Base-by-base conservation (phyloP, 2,797 vertebrate genomes). In the Malurus splendens region DNA sequence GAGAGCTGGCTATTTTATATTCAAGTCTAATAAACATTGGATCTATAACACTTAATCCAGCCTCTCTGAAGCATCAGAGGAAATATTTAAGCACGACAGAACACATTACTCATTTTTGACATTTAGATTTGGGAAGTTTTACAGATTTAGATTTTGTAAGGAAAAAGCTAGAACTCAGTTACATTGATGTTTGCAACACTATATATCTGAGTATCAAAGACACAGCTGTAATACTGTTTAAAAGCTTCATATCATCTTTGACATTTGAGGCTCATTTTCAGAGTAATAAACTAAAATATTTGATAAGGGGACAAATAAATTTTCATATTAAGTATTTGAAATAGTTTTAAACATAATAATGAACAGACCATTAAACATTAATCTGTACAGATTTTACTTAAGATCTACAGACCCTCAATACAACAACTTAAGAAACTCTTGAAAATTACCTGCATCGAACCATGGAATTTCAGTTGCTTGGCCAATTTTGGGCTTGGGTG, bases 391-490 rank as follows among this genome's bases (percentile, higher is more conserved):
- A 86, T 76, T 81, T 80, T 68, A 44, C 18, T 81, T 19, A 44
- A 85, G 16, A 77, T 36, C n/a, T 61, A 70, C 36, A 72, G 14
- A 72, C 23, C 67, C 8, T 57, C 30, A 87, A 36, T 18, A 24
- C 2, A 77, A 32, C 44, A 54, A 27, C 17, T 77, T 33, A 28
- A 64, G 33, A 86, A 86, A 70, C 67, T 59, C 10, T 62, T 59
- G 14, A 76, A 60, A 82, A 48, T 96, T 96, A 96, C 96, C 96
- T 91, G 92, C 62, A 83, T 48, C 14, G 10, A 93, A 87, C 32
- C 25, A 67, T 52, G 94, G 95, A 54, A 88, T 95, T 93, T 94
- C 96, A 64, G 95, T 95, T 86, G 82, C 82, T 67, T 83, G 67
- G 73, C 27, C 77, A 52, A 76, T 91, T 93, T 93, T 93, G 71